phyloP scores from a whole-genome alignment of 2,888 invertebrate species.

The Hirtodrosophila histrioides region DNA sequence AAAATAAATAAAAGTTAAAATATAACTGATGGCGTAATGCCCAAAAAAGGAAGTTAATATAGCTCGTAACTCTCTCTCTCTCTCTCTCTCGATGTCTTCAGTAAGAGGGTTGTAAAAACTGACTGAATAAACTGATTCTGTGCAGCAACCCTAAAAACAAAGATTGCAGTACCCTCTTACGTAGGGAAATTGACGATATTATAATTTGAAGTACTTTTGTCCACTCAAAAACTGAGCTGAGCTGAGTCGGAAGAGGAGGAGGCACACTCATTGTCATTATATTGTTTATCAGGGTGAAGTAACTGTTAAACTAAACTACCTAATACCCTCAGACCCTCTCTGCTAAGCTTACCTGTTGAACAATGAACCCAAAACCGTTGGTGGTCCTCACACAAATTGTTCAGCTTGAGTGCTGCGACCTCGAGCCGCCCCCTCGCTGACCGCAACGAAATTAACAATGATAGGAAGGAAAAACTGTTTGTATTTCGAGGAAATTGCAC shows the following conservation, averaged over 20 bases:
- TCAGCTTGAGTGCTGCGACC: conserved; percentile 32
- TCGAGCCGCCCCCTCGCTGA: conserved; percentile 28
- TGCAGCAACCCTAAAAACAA: no score
- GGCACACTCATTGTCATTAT: not conserved
- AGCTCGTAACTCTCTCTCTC: not conserved
- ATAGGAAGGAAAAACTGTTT: conserved; percentile 15
- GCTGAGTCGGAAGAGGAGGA: no score
- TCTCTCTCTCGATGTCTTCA: not conserved
- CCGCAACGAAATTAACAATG: conserved; percentile 26
- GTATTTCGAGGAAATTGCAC: conserved; percentile 37
- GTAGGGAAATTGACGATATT: no score
- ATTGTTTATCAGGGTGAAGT: conserved; percentile 11
- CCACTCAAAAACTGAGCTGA: no score
- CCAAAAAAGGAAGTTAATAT: conserved; percentile 57
- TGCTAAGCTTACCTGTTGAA: conserved; percentile 33
- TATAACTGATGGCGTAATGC: conserved; percentile 51
- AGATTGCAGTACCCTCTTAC: no score
- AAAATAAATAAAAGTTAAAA: not conserved
- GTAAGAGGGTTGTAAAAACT: no score
- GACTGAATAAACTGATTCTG: no score
- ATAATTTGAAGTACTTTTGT: no score
- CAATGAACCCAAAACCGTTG: conserved; percentile 33
- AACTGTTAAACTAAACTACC: conserved; percentile 36
- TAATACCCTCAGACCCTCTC: conserved; percentile 6
- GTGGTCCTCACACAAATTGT: conserved; percentile 52